Percentiles rank a stretch among this genome's conserved stretches.
These are phyloP conservation scores for Oreonectes daqikongensis DNA, from an alignment of 2,797 vertebrate genomes.

Conservation along the genomic window DNA sequence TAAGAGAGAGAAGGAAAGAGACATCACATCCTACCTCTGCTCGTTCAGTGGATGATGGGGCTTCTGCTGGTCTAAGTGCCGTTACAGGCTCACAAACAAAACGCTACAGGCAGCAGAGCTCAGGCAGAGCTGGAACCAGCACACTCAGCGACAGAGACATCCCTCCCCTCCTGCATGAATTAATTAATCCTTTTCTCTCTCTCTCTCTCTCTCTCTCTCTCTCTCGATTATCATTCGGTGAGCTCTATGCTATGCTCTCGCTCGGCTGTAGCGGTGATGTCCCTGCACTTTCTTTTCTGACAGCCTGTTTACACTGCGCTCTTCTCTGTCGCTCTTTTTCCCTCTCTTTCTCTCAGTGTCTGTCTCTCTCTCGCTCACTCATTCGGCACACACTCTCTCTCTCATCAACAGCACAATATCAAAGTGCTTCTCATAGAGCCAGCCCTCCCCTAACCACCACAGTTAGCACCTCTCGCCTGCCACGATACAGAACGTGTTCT, in stretches of 20 bases:
- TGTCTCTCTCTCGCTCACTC: conserved; percentile 37
- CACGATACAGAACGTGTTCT: conserved; percentile 4
- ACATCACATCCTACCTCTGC: conserved; percentile 50
- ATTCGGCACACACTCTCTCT: conserved; percentile 28
- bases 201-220: conserved; percentile 53
- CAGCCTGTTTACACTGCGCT: conserved; percentile 64
- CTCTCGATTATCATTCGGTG: conserved; percentile 54
- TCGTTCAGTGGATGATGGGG: conserved; percentile 43
- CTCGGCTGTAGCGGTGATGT: conserved; percentile 39
- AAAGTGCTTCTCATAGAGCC: conserved; percentile 55
- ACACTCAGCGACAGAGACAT: conserved; percentile 67
- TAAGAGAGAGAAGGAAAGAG: conserved; percentile 12
- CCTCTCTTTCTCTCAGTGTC: conserved; percentile 23
- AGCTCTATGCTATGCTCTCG: conserved; percentile 42
- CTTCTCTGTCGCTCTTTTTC: conserved; percentile 38
- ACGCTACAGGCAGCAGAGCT: conserved; percentile 57
- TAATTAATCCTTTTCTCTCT: conserved; percentile 65
- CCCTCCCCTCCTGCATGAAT: conserved; percentile 76
- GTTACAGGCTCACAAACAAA: conserved; percentile 49
- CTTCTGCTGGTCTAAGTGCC: conserved; percentile 33
- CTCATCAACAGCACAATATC: conserved; percentile 60
- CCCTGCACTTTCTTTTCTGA: conserved; percentile 65
- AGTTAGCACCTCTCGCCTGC: conserved; percentile 28
- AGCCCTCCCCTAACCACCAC: conserved; percentile 54
- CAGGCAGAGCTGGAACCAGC: conserved; percentile 63